phyloP scores from a whole-genome alignment of 92 coral and sea anemone genomes.

The Actinostola sp. region DNA sequence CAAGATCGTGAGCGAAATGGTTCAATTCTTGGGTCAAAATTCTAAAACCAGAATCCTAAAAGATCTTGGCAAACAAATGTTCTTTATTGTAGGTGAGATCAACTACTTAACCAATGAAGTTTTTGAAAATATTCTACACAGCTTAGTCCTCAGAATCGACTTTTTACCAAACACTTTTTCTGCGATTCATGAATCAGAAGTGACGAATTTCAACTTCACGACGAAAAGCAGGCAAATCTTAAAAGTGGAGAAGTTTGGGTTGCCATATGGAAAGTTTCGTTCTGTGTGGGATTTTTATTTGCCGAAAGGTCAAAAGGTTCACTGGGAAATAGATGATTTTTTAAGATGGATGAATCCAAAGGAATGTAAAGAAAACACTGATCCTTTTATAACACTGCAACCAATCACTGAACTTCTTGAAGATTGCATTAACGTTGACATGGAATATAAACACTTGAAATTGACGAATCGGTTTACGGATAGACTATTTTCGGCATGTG shows the following conservation, averaged over 20 bases:
- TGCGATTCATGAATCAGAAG: background rate
- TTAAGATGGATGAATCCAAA: background rate
- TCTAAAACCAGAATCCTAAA: background rate
- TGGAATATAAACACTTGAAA: background rate
- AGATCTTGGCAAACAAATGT: background rate
- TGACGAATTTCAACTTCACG: background rate
- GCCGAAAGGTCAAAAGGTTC: background rate
- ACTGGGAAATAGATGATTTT: background rate
- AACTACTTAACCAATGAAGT: background rate
- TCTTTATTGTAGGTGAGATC: background rate
- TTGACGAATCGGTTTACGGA: background rate
- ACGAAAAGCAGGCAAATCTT: conserved; percentile 3
- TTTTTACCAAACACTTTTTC: conserved; percentile 11
- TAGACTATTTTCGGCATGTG: background rate
- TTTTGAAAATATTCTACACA: background rate
- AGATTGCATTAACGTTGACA: background rate
- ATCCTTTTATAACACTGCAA: background rate
- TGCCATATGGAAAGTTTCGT: background rate
- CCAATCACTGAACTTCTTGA: conserved; percentile 12
- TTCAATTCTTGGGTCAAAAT: background rate
- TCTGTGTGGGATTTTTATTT: conserved; percentile 1
- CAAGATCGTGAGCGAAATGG: background rate
- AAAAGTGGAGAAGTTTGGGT: background rate
- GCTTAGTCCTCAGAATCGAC: background rate
- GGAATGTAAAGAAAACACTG: background rate